Percentiles rank a stretch among this genome's conserved stretches.
These are phyloP conservation scores for Agrilus planipennis DNA, from an alignment of 1,140 invertebrate genomes.

Conservation along the genomic window DNA sequence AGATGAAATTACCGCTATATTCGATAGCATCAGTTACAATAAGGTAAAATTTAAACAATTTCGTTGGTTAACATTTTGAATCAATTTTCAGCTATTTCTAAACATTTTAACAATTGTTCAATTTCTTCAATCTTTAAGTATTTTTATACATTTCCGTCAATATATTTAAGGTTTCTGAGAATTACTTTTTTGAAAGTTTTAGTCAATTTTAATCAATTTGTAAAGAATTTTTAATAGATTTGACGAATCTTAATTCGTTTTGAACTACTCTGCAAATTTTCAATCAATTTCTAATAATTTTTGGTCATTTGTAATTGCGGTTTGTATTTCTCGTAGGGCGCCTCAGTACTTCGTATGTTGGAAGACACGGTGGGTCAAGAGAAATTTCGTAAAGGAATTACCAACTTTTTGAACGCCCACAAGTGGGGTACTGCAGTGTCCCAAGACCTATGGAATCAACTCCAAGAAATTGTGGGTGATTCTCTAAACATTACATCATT, in stretches of 20 bases:
- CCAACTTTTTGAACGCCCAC: constrained; percentile 58
- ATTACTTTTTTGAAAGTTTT: too few species aligned
- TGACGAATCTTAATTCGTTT: too few species aligned
- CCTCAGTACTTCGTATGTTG: constrained; percentile 81
- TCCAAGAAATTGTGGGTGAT: constrained; percentile 38
- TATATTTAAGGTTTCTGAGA: too few species aligned
- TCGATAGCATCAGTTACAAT: constrained; percentile 84
- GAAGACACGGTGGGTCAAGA: constrained; percentile 67
- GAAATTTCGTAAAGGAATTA: constrained; percentile 60
- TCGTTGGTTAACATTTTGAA: too few species aligned
- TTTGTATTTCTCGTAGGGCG: constrained; percentile 46
- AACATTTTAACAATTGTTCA: too few species aligned
- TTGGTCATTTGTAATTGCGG: neutral
- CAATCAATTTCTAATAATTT: too few species aligned
- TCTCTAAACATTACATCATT: constrained; percentile 51
- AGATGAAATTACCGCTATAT: constrained; percentile 83
- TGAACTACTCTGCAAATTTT: too few species aligned
- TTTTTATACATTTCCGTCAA: too few species aligned
- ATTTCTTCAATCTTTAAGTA: too few species aligned
- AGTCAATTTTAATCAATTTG: too few species aligned
- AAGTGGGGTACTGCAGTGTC: constrained; percentile 68
- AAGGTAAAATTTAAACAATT: constrained; percentile 56
- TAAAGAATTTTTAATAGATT: too few species aligned
- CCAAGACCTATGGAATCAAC: constrained; percentile 57
- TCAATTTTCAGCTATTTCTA: too few species aligned